phyloP scores from a whole-genome alignment of 2,113 vertebrate genomes.

The Seriola dumerili region DNA sequence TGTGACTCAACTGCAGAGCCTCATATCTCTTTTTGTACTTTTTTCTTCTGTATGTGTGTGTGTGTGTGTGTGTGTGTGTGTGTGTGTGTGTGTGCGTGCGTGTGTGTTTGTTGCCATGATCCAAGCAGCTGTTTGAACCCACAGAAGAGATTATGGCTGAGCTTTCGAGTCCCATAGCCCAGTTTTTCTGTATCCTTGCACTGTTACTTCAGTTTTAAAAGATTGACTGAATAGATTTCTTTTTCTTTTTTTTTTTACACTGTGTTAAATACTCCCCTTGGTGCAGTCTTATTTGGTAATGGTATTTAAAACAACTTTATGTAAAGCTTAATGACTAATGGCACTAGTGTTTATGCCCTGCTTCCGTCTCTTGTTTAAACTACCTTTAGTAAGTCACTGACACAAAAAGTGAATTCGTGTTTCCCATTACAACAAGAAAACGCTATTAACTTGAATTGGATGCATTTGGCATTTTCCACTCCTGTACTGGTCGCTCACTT shows the following conservation, averaged over 20 bases:
- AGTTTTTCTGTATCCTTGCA: slow-evolving; percentile 25
- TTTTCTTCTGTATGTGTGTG: slow-evolving; percentile 14
- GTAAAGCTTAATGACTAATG: slow-evolving; percentile 24
- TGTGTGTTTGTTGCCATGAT: slow-evolving; percentile 61
- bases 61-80: slow-evolving; percentile 7
- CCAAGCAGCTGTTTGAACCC: slow-evolving; percentile 58
- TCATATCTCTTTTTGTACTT: slow-evolving; percentile 48
- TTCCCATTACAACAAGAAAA: slow-evolving; percentile 17
- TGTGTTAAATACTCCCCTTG: slow-evolving; percentile 7
- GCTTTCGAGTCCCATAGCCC: slow-evolving; percentile 39
- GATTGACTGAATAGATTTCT: slow-evolving; percentile 21
- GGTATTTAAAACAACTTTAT: slow-evolving; percentile 14
- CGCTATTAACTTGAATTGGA: slow-evolving; percentile 11
- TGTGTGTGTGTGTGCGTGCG: background rate
- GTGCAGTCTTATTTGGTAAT: background rate
- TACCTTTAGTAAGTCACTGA: background rate
- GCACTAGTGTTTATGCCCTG: slow-evolving; percentile 8
- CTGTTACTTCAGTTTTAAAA: slow-evolving; percentile 38
- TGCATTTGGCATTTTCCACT: slow-evolving; percentile 23
- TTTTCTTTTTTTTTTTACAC: too few species aligned
- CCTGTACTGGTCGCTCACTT: background rate
- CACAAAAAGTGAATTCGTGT: slow-evolving; percentile 7
- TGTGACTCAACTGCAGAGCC: slow-evolving; percentile 41
- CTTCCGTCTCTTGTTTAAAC: slow-evolving; percentile 18
- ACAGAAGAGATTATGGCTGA: slow-evolving; percentile 53